phyloP scores from a whole-genome alignment of 2,888 invertebrate species.

The Liposcelis brunnea region DNA sequence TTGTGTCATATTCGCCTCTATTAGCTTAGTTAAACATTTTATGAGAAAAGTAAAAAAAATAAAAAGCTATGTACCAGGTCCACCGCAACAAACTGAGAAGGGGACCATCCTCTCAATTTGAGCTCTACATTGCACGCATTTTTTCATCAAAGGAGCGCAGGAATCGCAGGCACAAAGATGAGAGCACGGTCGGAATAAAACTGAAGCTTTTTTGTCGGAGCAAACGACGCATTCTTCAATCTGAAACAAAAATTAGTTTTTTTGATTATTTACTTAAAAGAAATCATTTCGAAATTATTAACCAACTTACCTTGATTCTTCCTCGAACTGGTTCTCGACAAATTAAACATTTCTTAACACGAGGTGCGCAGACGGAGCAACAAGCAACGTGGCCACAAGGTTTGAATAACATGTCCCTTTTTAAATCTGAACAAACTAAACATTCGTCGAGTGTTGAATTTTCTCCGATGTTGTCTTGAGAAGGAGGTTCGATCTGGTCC shows the following conservation, averaged over 20 bases:
- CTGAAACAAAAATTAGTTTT: constrained; percentile 27
- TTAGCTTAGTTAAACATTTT: too few relatives aligned
- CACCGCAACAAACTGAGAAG: constrained; percentile 39
- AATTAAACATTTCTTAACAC: constrained; percentile 88
- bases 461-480: constrained; percentile 15
- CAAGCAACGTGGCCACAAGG: constrained; percentile 90
- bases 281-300: too few relatives aligned
- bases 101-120: constrained; percentile 57
- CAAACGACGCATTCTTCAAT: constrained; percentile 95
- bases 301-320: constrained; percentile 66
- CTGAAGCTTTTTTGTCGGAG: constrained; percentile 80
- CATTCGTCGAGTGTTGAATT: constrained; percentile 64
- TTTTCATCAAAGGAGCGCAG: constrained; percentile 91
- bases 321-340: constrained; percentile 72
- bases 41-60: background rate
- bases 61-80: constrained; percentile 11
- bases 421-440: constrained; percentile 84
- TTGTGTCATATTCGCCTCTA: too few relatives aligned
- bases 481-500: constrained; percentile 20
- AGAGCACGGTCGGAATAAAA: constrained; percentile 86
- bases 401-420: constrained; percentile 75
- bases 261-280: too few relatives aligned
- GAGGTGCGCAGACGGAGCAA: constrained; percentile 72
- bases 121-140: constrained; percentile 87
- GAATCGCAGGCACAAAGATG: constrained; percentile 86